These are phyloP conservation scores for Hydra vulgaris DNA, from an alignment of 30 jellyfish, hydroid and myxozoan species.

Conservation along the genomic window DNA sequence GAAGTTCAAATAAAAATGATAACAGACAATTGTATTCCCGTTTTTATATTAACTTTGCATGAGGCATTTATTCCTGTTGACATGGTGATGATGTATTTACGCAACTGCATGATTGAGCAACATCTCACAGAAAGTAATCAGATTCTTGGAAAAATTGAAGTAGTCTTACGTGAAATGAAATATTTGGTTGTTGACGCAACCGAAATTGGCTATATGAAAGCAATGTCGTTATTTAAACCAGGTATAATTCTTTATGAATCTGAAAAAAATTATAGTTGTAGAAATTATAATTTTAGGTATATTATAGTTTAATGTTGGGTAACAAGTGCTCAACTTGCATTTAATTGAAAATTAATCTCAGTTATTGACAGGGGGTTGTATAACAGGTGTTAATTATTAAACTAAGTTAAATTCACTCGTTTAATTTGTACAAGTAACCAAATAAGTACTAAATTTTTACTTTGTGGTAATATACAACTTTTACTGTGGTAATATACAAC, in stretches of 20 bases:
- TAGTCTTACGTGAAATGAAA: slow-evolving; percentile 37
- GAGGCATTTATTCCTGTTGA: slow-evolving; percentile 48
- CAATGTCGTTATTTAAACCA: slow-evolving; percentile 75
- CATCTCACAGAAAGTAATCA: slow-evolving; percentile 25
- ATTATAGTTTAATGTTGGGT: too few species aligned
- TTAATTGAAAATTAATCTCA: too few species aligned
- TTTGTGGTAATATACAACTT: too few species aligned
- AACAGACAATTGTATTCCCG: slow-evolving; percentile 73
- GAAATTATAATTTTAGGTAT: too few species aligned
- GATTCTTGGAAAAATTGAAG: slow-evolving; percentile 37
- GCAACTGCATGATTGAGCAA: slow-evolving; percentile 15
- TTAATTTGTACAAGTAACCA: too few species aligned
- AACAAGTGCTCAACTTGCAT: too few species aligned
- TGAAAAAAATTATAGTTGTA: too few species aligned
- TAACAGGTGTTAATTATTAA: too few species aligned
- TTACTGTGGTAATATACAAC: too few species aligned
- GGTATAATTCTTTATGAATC: slow-evolving; percentile 26
- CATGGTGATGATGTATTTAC: slow-evolving; percentile 35
- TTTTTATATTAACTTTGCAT: slow-evolving; percentile 37
- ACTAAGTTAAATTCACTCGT: too few species aligned
- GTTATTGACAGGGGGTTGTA: too few species aligned
- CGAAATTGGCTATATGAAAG: slow-evolving; percentile 67
- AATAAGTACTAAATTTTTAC: too few species aligned
- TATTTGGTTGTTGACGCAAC: slow-evolving; percentile 55
- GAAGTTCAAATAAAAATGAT: slow-evolving; percentile 42